phyloP scores from a whole-genome alignment of 1,140 invertebrate species.

The Maniola jurtina region DNA sequence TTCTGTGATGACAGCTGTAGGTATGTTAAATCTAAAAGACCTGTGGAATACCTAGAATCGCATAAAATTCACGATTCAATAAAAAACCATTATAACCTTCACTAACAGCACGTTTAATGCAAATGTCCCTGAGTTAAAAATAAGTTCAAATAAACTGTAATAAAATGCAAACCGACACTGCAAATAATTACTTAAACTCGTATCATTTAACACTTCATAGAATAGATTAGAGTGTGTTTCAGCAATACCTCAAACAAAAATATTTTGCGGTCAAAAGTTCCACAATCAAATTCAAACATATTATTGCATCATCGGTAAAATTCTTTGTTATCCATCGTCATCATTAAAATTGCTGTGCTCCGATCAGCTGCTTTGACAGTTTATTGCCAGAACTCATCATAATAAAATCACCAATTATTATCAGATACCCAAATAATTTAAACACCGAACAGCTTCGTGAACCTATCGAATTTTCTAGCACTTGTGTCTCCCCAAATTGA shows the following conservation, averaged over 20 bases:
- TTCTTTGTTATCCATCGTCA: neutral
- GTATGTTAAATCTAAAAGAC: too few species aligned
- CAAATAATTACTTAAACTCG: neutral
- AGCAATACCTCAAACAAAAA: neutral
- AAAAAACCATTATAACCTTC: neutral
- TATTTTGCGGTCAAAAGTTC: neutral
- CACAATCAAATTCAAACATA: neutral
- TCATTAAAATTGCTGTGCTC: neutral
- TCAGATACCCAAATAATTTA: too few species aligned
- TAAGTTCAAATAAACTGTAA: neutral
- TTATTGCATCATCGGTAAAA: neutral
- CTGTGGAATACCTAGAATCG: too few species aligned
- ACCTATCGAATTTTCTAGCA: too few species aligned
- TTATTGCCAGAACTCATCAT: too few species aligned
- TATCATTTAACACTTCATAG: neutral
- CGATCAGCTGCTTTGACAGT: too few species aligned
- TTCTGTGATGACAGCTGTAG: too few species aligned
- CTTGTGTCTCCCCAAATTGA: too few species aligned
- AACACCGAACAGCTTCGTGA: too few species aligned
- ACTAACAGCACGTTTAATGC: neutral
- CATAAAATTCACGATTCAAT: too few species aligned
- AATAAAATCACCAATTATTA: too few species aligned
- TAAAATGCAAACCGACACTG: neutral
- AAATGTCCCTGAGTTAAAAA: conserved; percentile 1
- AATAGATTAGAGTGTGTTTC: neutral